phyloP scores from a whole-genome alignment of 1,140 invertebrate species.

The Leptopilina clavipes region DNA sequence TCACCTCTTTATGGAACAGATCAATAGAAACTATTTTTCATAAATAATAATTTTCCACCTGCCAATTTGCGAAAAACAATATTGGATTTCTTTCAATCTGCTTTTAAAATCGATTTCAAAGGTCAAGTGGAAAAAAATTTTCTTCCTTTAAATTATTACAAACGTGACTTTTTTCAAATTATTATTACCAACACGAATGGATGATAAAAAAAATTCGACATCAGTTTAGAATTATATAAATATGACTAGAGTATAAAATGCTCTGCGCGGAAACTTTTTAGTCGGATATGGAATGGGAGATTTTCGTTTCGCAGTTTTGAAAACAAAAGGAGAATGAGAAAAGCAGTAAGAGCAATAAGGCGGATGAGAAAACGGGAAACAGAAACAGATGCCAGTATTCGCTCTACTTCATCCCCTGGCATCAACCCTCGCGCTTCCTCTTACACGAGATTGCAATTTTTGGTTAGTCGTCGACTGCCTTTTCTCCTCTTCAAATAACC shows the following conservation, averaged over 20 bases:
- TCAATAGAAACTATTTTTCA: too few relatives aligned
- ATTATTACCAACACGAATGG: too few relatives aligned
- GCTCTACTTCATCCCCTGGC: slow-evolving; percentile 54
- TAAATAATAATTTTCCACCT: too few relatives aligned
- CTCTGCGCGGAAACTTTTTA: slow-evolving; percentile 50
- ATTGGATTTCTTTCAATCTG: too few relatives aligned
- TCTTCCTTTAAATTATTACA: too few relatives aligned
- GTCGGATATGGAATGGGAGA: slow-evolving; percentile 40
- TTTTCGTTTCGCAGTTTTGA: slow-evolving; percentile 53
- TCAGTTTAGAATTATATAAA: slow-evolving; percentile 35
- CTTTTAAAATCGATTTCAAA: too few relatives aligned
- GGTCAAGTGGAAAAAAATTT: too few relatives aligned
- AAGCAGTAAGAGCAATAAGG: slow-evolving; percentile 51
- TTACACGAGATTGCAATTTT: slow-evolving; percentile 34
- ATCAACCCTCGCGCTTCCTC: slow-evolving; percentile 45
- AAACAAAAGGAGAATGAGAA: slow-evolving; percentile 57
- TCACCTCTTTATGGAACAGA: too few relatives aligned
- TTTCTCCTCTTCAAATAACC: slow-evolving; percentile 10
- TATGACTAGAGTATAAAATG: slow-evolving; percentile 45
- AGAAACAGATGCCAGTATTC: slow-evolving; percentile 59
- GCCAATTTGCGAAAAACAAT: too few relatives aligned
- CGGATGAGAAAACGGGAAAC: slow-evolving; percentile 59
- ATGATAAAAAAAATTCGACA: too few relatives aligned
- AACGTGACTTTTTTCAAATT: too few relatives aligned
- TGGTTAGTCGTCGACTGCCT: slow-evolving; percentile 26